Evolutionary conservation across 2,888 invertebrate species (phyloP).

Genomic region (Cephus sareptanus): DNA sequence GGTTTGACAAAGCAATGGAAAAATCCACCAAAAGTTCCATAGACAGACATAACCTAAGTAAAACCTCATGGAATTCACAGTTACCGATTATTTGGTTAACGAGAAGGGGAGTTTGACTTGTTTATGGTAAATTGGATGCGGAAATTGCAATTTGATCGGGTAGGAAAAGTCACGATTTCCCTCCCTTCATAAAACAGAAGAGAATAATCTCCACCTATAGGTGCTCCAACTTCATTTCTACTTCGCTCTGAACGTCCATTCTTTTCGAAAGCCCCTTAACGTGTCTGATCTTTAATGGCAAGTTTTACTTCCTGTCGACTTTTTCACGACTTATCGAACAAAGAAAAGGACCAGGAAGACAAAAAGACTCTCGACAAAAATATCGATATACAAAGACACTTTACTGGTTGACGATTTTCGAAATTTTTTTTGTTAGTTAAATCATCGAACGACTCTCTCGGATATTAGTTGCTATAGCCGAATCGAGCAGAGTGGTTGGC

Average conservation of each 20-base stretch:
- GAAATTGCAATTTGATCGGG: slow-evolving; percentile 56
- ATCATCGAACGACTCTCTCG: neutral
- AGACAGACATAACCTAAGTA: neutral
- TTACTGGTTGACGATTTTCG: neutral
- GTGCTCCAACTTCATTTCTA: neutral
- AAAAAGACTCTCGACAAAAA: neutral
- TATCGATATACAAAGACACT: neutral
- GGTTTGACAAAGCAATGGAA: neutral
- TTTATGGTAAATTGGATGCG: slow-evolving; percentile 65
- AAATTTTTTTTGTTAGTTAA: neutral
- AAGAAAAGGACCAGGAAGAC: neutral
- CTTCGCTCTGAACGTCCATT: neutral
- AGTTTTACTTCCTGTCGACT: neutral
- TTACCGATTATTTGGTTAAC: slow-evolving; percentile 33
- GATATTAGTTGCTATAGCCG: neutral
- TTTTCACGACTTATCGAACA: neutral
- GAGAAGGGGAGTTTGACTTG: slow-evolving; percentile 51
- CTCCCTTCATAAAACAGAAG: neutral
- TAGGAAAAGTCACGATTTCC: neutral
- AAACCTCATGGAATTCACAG: neutral
- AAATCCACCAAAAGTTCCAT: neutral
- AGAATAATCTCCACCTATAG: neutral
- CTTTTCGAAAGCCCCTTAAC: neutral
- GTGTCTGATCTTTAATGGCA: neutral
- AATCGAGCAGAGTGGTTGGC: slow-evolving; percentile 59